phyloP scores from a whole-genome alignment of 92 coral and sea anemone genomes.

The Epizoanthus rinbou region DNA sequence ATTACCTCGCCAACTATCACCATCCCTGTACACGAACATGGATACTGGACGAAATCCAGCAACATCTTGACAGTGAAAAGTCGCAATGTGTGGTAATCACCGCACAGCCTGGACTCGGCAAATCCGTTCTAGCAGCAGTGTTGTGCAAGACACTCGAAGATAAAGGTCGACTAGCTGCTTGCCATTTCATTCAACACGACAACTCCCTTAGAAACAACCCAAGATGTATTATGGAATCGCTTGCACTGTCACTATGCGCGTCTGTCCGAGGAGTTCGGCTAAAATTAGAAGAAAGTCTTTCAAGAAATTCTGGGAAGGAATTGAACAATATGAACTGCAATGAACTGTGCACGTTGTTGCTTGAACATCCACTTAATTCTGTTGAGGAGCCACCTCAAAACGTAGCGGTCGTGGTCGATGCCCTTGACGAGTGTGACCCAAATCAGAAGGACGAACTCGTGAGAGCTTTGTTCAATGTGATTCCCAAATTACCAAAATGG shows the following conservation, averaged over 20 bases:
- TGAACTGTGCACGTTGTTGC: constrained; percentile 10
- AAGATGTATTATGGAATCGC: constrained; percentile 17
- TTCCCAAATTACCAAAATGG: constrained; percentile 32
- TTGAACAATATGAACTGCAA: constrained; percentile 18
- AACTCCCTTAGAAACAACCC: constrained; percentile 32
- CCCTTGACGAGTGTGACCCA: constrained; percentile 34
- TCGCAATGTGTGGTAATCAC: constrained; percentile 16
- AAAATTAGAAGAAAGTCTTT: constrained; percentile 31
- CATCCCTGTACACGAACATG: constrained; percentile 25
- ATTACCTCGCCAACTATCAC: not conserved
- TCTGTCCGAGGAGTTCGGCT: constrained; percentile 17
- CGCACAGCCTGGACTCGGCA: constrained; percentile 36
- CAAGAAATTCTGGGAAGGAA: constrained; percentile 14
- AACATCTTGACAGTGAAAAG: constrained; percentile 11
- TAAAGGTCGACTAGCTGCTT: constrained; percentile 12
- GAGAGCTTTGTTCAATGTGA: constrained; percentile 6
- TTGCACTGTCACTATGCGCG: constrained; percentile 5
- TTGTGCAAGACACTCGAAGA: constrained; percentile 9
- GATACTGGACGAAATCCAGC: constrained; percentile 23
- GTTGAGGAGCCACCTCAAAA: not conserved
- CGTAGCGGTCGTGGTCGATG: constrained; percentile 18
- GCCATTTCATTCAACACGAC: constrained; percentile 35
- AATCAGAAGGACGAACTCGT: constrained; percentile 29
- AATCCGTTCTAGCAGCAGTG: constrained; percentile 31
- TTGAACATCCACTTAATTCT: constrained; percentile 22